These are phyloP conservation scores for Octodon degus DNA, from an alignment of 2,113 vertebrate genomes.

Conservation along the genomic window DNA sequence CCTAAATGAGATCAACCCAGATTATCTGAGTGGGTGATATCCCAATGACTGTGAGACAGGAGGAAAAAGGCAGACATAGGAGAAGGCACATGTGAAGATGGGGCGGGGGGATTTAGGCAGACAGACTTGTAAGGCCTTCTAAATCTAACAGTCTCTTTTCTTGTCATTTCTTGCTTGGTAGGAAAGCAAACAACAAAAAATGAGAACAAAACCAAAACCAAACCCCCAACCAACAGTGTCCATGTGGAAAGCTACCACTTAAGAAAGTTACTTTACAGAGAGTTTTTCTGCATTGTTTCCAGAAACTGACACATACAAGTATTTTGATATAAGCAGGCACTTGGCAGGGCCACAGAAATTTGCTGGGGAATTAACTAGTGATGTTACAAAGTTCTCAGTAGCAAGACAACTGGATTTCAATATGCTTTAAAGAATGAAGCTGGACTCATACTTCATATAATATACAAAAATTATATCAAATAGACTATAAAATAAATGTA, in stretches of 20 bases:
- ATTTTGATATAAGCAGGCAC: constrained; percentile 16
- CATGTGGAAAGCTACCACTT: constrained; percentile 33
- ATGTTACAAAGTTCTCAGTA: neutral
- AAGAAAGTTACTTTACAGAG: neutral
- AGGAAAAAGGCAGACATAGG: neutral
- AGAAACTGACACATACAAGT: constrained; percentile 27
- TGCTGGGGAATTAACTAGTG: neutral
- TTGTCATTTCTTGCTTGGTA: constrained; percentile 45
- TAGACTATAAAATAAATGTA: neutral
- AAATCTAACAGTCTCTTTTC: constrained; percentile 44
- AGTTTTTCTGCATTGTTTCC: constrained; percentile 64
- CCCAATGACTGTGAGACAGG: neutral
- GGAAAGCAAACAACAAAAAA: neutral
- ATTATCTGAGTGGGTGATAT: neutral
- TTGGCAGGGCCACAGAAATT: neutral
- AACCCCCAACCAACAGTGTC: neutral
- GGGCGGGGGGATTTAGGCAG: neutral
- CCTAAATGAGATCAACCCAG: neutral
- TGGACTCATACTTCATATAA: neutral
- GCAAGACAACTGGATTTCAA: neutral
- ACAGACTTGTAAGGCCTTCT: neutral
- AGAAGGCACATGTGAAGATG: neutral
- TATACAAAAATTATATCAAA: neutral
- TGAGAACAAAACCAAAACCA: neutral
- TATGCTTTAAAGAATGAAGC: neutral